A percentile compares a stretch with the other conserved stretches of the same genome.
phyloP scores from a whole-genome alignment of 2,113 vertebrate species.

The Himantopus leucocephalus region DNA sequence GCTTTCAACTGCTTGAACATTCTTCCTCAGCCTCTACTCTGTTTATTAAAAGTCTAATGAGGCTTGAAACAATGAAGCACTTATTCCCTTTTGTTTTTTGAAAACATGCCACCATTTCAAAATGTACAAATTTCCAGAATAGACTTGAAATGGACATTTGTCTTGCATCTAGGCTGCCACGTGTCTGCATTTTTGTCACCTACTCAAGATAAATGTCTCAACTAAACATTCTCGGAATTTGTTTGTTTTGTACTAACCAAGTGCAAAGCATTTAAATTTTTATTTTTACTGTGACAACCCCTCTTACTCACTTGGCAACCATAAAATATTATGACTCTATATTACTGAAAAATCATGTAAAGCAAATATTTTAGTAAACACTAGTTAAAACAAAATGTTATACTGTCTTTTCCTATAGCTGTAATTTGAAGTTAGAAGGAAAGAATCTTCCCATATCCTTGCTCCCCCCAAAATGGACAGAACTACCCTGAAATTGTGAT shows the following conservation, averaged over 20 bases:
- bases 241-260: slow-evolving; percentile 17
- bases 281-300: neutral
- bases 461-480: neutral
- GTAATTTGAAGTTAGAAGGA: neutral
- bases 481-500: neutral
- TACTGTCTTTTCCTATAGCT: neutral
- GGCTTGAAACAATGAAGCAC: slow-evolving; percentile 45
- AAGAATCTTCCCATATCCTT: neutral
- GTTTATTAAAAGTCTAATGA: slow-evolving; percentile 6
- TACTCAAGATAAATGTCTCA: slow-evolving; percentile 73
- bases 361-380: neutral
- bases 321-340: neutral
- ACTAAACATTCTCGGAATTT: slow-evolving; percentile 39
- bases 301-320: neutral
- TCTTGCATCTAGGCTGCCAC: slow-evolving; percentile 53
- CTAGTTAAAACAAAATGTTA: neutral
- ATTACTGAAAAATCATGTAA: neutral
- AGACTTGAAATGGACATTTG: slow-evolving; percentile 54
- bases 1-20: slow-evolving; percentile 36
- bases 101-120: slow-evolving; percentile 59
- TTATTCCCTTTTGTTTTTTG: slow-evolving; percentile 31
- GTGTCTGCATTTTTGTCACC: slow-evolving; percentile 67
- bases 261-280: neutral
- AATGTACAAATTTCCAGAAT: slow-evolving; percentile 63
- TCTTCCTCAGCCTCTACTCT: slow-evolving; percentile 48